Evolutionary conservation across 2,888 invertebrate species (phyloP).

Genomic region (Miltochrista miniata): DNA sequence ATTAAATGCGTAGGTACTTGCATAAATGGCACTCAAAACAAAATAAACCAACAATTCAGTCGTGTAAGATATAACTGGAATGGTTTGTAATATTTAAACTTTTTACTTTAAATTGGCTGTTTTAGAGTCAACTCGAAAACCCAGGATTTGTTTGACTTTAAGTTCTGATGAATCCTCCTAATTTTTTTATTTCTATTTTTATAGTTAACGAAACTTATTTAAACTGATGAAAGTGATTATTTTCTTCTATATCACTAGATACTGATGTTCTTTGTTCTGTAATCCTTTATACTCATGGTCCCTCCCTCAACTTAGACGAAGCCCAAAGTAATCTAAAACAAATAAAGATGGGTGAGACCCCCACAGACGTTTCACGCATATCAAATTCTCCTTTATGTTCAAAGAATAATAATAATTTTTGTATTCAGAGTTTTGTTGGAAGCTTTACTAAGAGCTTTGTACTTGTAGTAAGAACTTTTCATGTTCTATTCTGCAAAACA

Average conservation of each 20-base stretch:
- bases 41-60: too few species aligned
- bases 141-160: neutral
- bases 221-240: constrained; percentile 70
- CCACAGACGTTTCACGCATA: constrained; percentile 69
- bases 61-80: too few species aligned
- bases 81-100: too few species aligned
- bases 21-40: too few species aligned
- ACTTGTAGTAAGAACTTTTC: constrained; percentile 39
- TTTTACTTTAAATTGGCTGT: too few species aligned
- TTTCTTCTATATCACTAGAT: constrained; percentile 48
- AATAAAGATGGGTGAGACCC: constrained; percentile 76
- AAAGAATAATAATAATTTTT: constrained; percentile 68
- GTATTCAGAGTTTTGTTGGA: constrained; percentile 51
- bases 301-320: constrained; percentile 58
- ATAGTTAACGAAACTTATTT: constrained; percentile 46
- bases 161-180: neutral
- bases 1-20: too few species aligned
- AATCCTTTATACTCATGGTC: constrained; percentile 61
- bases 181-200: constrained; percentile 3
- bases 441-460: constrained; percentile 47
- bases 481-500: constrained; percentile 33
- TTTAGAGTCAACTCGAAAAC: too few species aligned
- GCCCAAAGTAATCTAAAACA: constrained; percentile 81
- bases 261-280: constrained; percentile 35
- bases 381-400: constrained; percentile 67